Base-by-base conservation (phyloP, 2,888 invertebrate genomes). In the Calliopum simillimum region DNA sequence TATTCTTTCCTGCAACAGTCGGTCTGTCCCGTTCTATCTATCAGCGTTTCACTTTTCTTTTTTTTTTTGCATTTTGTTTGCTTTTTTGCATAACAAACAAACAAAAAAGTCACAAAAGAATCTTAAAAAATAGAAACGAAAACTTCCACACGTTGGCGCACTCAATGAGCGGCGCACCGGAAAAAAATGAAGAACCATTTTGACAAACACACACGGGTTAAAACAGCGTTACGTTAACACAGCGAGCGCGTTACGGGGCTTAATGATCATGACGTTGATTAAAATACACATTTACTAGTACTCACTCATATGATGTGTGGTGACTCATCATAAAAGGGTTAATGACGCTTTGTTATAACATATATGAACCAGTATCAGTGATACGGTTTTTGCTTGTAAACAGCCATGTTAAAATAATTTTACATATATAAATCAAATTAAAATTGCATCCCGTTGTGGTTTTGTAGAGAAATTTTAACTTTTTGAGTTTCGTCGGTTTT, bases 261-360 rank as follows among this genome's bases (percentile, higher is more conserved):
- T 68, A 55, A 64, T 68, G 65, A 68, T 71, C 16, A 68, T 68
- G 62, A 51, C 51, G 49, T 49, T 68, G 71, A 47, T 64, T 44
- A 12, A 5, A 47, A 33, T 68, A 49, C 14, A 25, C 25, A 11
- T 56, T 19, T 12, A 47, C n/a, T 1, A 41, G 8, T n/a, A n/a
- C 3, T 55, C 41, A 21, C 16, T 46, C 14, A 51, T 46, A 53
- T 78, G 76, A 66, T 49, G 19, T 63, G 73, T 73, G 76, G 76
- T 82, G 81, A 82, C 81, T 81, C 81, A 81, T 81, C 82, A 79
- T 75, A 78, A 78, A 77, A 41, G 4, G 25, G 41, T 51, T 61
- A 68, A 63, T 63, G 41, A 61, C 33, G 69, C 67, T 59, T 63
- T 63, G 41, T 58, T 56, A 19, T 33, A n/a, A n/a, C n/a, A n/a